phyloP scores from a whole-genome alignment of 2,888 invertebrate genomes.

The Encarsia formosa region DNA sequence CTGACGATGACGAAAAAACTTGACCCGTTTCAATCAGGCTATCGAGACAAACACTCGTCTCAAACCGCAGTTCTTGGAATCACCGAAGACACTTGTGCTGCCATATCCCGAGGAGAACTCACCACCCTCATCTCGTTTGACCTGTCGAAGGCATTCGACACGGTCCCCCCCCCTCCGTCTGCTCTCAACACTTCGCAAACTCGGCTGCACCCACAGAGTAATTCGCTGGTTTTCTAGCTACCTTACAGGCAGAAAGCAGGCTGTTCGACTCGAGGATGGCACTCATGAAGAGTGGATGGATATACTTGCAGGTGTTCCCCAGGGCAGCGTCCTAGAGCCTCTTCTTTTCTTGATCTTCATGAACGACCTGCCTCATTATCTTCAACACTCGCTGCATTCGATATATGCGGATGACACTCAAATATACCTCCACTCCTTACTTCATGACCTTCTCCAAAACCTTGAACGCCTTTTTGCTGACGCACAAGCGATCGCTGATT shows the following conservation, averaged over 20 bases:
- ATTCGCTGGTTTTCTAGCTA: too few species aligned
- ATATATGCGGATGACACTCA: background rate
- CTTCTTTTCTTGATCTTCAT: background rate
- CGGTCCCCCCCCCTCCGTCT: too few species aligned
- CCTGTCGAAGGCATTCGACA: too few species aligned
- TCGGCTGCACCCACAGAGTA: background rate
- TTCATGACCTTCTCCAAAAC: background rate
- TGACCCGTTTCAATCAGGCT: too few species aligned
- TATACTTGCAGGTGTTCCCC: background rate
- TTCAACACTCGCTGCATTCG: background rate
- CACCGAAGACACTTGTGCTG: too few species aligned
- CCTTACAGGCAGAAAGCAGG: background rate
- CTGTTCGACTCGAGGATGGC: background rate
- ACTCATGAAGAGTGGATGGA: background rate
- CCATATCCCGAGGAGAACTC: too few species aligned
- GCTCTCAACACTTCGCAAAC: background rate
- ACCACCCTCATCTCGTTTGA: too few species aligned
- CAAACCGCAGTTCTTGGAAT: too few species aligned
- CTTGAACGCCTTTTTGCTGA: background rate
- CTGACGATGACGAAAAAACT: too few species aligned
- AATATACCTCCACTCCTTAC: background rate
- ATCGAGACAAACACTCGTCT: too few species aligned
- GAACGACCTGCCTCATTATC: background rate
- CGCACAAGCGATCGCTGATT: background rate
- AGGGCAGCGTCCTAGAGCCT: background rate